A percentile compares a stretch with the other conserved stretches of the same genome.
These are phyloP conservation scores for Harpagifer antarcticus DNA, from an alignment of 2,797 vertebrate genomes.

Conservation along the genomic window DNA sequence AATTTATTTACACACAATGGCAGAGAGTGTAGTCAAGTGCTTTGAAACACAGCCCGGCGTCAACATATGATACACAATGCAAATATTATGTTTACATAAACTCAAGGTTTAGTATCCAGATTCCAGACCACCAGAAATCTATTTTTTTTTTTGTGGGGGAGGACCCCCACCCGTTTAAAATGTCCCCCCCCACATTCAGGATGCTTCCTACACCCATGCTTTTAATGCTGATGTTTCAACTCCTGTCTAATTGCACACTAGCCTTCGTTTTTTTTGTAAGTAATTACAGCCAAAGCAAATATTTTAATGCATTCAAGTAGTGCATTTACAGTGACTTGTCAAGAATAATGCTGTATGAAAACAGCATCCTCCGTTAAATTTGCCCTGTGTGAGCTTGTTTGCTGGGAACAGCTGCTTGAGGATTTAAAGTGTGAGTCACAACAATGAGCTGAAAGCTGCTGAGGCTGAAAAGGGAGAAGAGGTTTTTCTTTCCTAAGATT, in stretches of 20 bases:
- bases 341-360: constrained; percentile 39
- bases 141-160: too few species aligned
- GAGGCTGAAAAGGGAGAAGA: constrained; percentile 14
- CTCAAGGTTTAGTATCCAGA: too few species aligned
- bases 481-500: not conserved
- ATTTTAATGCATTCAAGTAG: constrained; percentile 20
- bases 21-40: too few species aligned
- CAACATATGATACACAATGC: too few species aligned
- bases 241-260: constrained; percentile 17
- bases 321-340: constrained; percentile 27
- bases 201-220: too few species aligned
- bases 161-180: too few species aligned
- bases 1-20: too few species aligned
- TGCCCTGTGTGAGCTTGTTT: constrained; percentile 20
- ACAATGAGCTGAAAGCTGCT: constrained; percentile 41
- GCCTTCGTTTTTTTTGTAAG: not conserved
- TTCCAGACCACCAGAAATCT: too few species aligned
- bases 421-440: constrained; percentile 26
- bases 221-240: constrained; percentile 18
- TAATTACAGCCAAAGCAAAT: constrained; percentile 6
- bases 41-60: too few species aligned
- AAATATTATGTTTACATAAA: too few species aligned
- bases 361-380: constrained; percentile 9
- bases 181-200: too few species aligned
- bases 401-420: constrained; percentile 42